Evolutionary conservation across 2,797 vertebrate species (phyloP).

Genomic region (Clarias pachynema): DNA sequence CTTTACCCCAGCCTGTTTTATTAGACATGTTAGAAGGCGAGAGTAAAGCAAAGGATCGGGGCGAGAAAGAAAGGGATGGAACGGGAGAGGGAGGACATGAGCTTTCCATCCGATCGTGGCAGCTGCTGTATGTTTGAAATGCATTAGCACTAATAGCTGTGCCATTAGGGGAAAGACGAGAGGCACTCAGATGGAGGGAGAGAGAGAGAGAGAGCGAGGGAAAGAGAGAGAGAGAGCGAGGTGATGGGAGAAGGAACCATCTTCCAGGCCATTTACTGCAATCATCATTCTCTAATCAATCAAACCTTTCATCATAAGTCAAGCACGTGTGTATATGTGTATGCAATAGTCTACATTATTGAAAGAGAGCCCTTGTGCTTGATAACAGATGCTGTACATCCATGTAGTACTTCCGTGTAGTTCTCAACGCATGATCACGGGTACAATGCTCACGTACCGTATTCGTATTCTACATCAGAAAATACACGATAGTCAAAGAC

Average conservation of each 20-base stretch:
- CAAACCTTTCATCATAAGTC: slow-evolving; percentile 83
- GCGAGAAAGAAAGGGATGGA: slow-evolving; percentile 2
- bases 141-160: slow-evolving; percentile 91
- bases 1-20: slow-evolving; percentile 35
- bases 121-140: slow-evolving; percentile 88
- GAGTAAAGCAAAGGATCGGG: slow-evolving; percentile 51
- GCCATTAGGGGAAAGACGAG: slow-evolving; percentile 83
- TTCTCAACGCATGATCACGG: neutral
- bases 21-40: slow-evolving; percentile 44
- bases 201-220: slow-evolving; percentile 56
- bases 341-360: slow-evolving; percentile 35
- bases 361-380: slow-evolving; percentile 35
- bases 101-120: slow-evolving; percentile 82
- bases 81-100: slow-evolving; percentile 60
- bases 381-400: neutral
- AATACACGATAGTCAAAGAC: neutral
- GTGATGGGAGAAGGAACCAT: slow-evolving; percentile 76
- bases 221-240: slow-evolving; percentile 52
- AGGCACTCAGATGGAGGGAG: slow-evolving; percentile 82
- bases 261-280: slow-evolving; percentile 83
- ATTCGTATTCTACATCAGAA: neutral
- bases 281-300: slow-evolving; percentile 85
- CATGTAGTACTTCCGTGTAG: neutral
- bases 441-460: neutral
- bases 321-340: slow-evolving; percentile 56